Evolutionary conservation across 2,113 vertebrate species (phyloP), one percentile per base, ranked within the genome.

Genomic region (Coregonus clupeaformis): DNA sequence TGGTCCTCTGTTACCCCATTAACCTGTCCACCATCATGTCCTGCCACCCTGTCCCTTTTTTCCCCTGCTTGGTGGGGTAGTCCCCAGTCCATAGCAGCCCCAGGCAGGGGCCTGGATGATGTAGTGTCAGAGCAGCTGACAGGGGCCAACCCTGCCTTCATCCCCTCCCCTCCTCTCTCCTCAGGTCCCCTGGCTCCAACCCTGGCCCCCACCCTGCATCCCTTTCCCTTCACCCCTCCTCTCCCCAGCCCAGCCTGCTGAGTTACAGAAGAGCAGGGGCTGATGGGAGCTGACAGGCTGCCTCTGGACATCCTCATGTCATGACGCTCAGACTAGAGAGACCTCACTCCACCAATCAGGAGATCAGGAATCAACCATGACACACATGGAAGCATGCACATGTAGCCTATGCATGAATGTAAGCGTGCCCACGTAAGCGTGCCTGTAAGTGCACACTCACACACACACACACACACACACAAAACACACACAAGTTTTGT

Each of bases 241-340:
- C 72, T 62, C 13, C 24, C 67, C 42, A 76, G 77, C 68, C 78
- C 36, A 79, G 81, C 9, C 79, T 81, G 73, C 82, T 82, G 82
- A 88, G 76, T 89, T 87, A 88, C 80, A 67, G 77, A 64, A 62
- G 75, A 79, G 6, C 74, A 74, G 76, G 29, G 9, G 74, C 77
- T 91, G 84, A 91, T 89, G 72, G 78, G 76, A 82, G 69, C 5
- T 82, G 90, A 88, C 89, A 88, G 84, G 72, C 74, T 66, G 75
- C 74, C 36, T 42, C 36, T 42, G 85, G 90, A 75, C 3, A 75
- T 12, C 72, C 80, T 80, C 76, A 77, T 20, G 20, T 14, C 52
- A 55, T 6, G 52, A 55, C 52, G 6, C 52, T 14, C 20, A 20
- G 5, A 14, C 24, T 64, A 25, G n/a, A 13, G 62, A 13, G 22